These are phyloP conservation scores for Psilanteris sp. DNA, from an alignment of 1,140 invertebrate species.

Conservation along the genomic window DNA sequence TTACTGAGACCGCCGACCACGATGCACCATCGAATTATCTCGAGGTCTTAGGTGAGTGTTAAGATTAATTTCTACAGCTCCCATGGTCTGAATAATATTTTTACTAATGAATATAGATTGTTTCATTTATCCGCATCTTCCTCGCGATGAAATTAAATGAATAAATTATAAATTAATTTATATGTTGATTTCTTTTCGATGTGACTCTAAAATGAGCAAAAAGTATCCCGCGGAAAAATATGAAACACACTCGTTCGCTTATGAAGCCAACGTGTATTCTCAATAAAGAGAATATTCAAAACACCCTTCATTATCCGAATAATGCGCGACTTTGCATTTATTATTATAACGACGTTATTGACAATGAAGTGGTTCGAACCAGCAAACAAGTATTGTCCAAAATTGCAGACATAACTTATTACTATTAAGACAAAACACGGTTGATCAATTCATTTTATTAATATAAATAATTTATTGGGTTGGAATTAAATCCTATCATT, in stretches of 20 bases:
- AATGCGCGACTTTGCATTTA: too few species aligned
- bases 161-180: conserved; percentile 59
- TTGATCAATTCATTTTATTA: too few species aligned
- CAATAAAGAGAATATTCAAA: neutral
- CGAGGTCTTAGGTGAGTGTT: conserved; percentile 48
- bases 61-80: conserved; percentile 51
- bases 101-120: conserved; percentile 60
- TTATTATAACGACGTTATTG: too few species aligned
- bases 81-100: conserved; percentile 46
- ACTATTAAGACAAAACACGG: too few species aligned
- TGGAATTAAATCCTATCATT: too few species aligned
- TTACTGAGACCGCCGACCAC: conserved; percentile 2
- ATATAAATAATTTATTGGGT: too few species aligned
- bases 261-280: too few species aligned
- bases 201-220: conserved; percentile 7
- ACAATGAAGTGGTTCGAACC: too few species aligned
- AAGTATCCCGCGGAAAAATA: conserved; percentile 10
- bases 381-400: too few species aligned
- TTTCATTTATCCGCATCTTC: conserved; percentile 47
- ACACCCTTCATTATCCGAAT: neutral
- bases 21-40: conserved; percentile 33
- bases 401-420: too few species aligned
- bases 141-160: conserved; percentile 46
- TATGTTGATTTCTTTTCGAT: conserved; percentile 50
- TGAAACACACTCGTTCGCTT: conserved; percentile 14